Evolutionary conservation across 2,113 vertebrate genomes (phyloP).

Genomic region (Uropsilus gracilis): DNA sequence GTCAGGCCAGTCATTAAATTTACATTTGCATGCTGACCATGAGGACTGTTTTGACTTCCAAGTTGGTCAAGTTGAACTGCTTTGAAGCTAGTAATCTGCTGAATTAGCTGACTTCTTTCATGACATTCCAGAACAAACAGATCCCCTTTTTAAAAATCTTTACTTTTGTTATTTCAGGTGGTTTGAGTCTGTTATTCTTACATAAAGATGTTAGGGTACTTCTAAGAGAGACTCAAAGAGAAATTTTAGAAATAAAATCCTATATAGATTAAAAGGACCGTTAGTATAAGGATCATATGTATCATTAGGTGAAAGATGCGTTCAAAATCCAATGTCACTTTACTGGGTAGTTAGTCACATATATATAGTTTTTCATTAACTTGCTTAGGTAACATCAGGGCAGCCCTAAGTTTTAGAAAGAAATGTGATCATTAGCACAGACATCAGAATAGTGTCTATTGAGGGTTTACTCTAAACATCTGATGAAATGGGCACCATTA

Average conservation of each 20-base stretch:
- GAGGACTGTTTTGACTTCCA: slow-evolving; percentile 59
- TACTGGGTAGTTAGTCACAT: background rate
- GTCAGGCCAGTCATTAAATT: slow-evolving; percentile 52
- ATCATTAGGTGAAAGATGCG: slow-evolving; percentile 58
- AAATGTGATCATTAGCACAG: background rate
- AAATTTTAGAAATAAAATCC: slow-evolving; percentile 81
- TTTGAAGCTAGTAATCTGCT: slow-evolving; percentile 80
- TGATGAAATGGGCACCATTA: background rate
- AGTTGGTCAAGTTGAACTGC: slow-evolving; percentile 67
- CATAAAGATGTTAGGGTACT: slow-evolving; percentile 77
- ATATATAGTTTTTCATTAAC: background rate
- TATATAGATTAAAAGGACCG: slow-evolving; percentile 72
- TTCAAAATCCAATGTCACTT: slow-evolving; percentile 35
- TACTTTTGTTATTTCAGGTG: slow-evolving; percentile 87
- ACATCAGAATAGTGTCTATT: background rate
- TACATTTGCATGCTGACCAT: slow-evolving; percentile 55
- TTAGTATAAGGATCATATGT: slow-evolving; percentile 54
- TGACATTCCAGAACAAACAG: slow-evolving; percentile 81
- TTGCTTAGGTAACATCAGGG: background rate
- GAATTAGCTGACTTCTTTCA: slow-evolving; percentile 78
- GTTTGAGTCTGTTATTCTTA: slow-evolving; percentile 80
- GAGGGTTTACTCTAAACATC: background rate
- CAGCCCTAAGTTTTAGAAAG: background rate
- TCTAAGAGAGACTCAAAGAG: slow-evolving; percentile 81
- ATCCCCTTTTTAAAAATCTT: slow-evolving; percentile 69